A percentile compares a stretch with the other conserved stretches of the same genome.
Evolutionary conservation across 2,797 vertebrate species (phyloP).

Genomic region (Morelia viridis): DNA sequence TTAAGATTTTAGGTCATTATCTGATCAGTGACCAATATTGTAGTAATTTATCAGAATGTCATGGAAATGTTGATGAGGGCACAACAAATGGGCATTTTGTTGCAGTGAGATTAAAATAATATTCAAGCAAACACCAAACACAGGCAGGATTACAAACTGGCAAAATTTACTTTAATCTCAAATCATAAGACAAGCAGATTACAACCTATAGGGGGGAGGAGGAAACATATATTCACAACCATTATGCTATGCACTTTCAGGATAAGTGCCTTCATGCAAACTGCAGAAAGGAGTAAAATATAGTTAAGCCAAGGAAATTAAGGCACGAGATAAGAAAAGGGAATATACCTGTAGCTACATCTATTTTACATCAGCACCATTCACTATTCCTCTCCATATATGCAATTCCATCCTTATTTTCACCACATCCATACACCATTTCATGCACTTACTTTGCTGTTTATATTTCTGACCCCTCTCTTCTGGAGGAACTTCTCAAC

Average conservation of each 20-base stretch:
- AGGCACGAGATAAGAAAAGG: not conserved
- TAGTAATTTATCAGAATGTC: not conserved
- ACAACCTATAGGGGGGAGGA: not conserved
- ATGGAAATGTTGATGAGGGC: rapidly evolving
- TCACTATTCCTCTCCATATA: not conserved
- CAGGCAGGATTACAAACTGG: not conserved
- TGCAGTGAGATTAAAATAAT: not conserved
- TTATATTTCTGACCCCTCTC: not conserved
- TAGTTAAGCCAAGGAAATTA: not conserved
- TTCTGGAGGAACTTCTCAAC: not conserved
- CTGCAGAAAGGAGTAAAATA: not conserved
- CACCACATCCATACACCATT: not conserved
- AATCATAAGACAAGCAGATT: not conserved
- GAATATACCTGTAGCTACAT: not conserved
- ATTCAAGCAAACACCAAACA: not conserved
- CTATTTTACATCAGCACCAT: not conserved
- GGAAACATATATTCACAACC: not conserved
- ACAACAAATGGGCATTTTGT: not conserved
- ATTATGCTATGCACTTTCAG: not conserved
- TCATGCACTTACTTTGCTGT: not conserved
- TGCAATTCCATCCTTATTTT: not conserved
- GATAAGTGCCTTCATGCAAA: not conserved
- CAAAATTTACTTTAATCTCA: not conserved
- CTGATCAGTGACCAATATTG: rapidly evolving
- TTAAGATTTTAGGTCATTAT: not conserved